A percentile compares a stretch with the other conserved stretches of the same genome.
phyloP scores from a whole-genome alignment of 2,113 vertebrate genomes.

The Benitochromis conjunctus region DNA sequence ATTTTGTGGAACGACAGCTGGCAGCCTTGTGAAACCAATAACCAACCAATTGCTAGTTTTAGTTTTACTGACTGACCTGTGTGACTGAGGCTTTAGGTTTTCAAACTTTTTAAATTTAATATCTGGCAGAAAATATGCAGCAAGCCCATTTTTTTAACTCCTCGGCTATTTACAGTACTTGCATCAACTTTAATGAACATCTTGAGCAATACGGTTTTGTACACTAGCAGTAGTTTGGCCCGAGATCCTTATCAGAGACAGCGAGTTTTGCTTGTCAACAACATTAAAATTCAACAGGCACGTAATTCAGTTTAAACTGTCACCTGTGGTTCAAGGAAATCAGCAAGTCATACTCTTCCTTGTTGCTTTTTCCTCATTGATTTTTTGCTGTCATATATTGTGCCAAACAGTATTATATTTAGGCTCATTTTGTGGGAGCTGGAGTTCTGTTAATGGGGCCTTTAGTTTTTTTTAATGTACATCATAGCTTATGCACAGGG shows the following conservation, averaged over 20 bases:
- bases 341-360: constrained; percentile 9
- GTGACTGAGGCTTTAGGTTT: background rate
- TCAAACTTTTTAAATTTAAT: background rate
- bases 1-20: background rate
- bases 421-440: background rate
- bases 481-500: background rate
- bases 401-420: background rate
- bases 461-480: background rate
- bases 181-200: background rate
- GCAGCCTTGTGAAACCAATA: background rate
- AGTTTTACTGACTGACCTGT: background rate
- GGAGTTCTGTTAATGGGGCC: background rate
- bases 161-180: background rate
- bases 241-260: background rate
- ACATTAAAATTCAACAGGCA: constrained; percentile 36
- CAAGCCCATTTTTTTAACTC: background rate
- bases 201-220: background rate
- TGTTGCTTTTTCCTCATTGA: background rate
- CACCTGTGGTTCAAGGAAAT: constrained; percentile 41
- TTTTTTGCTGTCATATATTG: background rate
- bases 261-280: constrained; percentile 1
- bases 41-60: background rate
- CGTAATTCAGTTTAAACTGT: constrained; percentile 25
- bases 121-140: background rate
- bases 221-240: background rate